Percentiles rank a stretch among this genome's conserved stretches.
These are phyloP conservation scores for Phocides pigmalion DNA, from an alignment of 1,140 invertebrate species.

Conservation along the genomic window DNA sequence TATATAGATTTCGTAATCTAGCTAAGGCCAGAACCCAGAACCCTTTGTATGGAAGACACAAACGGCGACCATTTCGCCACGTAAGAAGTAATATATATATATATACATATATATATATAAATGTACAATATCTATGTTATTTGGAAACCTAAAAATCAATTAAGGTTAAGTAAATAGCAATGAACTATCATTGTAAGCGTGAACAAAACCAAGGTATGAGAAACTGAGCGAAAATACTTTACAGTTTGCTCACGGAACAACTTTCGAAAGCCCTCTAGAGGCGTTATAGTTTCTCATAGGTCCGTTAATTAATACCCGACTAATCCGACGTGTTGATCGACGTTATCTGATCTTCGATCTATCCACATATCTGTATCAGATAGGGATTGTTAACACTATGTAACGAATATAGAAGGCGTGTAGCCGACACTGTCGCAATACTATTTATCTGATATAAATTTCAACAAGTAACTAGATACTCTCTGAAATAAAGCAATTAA, in stretches of 20 bases:
- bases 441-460: constrained; percentile 6
- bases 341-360: constrained; percentile 58
- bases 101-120: no score
- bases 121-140: not conserved
- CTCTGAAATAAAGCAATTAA: constrained; percentile 30
- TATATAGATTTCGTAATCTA: no score
- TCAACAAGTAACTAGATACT: constrained; percentile 16
- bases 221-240: constrained; percentile 8
- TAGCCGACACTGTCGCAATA: constrained; percentile 42
- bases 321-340: constrained; percentile 66
- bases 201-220: not conserved
- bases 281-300: constrained; percentile 59
- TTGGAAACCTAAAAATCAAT: not conserved
- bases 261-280: constrained; percentile 53
- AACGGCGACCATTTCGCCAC: no score
- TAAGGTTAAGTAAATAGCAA: not conserved
- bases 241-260: constrained; percentile 23
- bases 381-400: constrained; percentile 37
- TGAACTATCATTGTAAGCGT: not conserved
- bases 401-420: constrained; percentile 50
- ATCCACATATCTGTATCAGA: constrained; percentile 38
- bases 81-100: no score
- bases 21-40: no score
- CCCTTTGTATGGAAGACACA: no score
- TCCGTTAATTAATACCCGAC: constrained; percentile 61